Evolutionary conservation across 2,888 invertebrate genomes (phyloP).

Genomic region (Charanyca ferruginea): DNA sequence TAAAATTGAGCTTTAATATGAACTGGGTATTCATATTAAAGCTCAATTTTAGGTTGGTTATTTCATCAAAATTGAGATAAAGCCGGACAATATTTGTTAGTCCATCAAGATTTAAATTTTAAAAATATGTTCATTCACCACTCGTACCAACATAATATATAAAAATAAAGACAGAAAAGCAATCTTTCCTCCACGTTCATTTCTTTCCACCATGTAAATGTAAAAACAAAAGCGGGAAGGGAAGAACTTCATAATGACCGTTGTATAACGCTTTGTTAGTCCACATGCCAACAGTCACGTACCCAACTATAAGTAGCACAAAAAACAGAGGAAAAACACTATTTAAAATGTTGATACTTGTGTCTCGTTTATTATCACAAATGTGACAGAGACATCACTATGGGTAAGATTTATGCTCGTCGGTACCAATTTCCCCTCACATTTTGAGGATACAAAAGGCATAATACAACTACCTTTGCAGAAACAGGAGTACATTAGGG

Average conservation of each 20-base stretch:
- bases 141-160: not conserved
- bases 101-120: conserved; percentile 16
- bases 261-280: conserved; percentile 51
- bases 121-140: conserved; percentile 22
- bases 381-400: conserved; percentile 60
- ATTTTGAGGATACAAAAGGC: conserved; percentile 51
- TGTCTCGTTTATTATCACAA: conserved; percentile 62
- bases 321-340: conserved; percentile 41
- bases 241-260: conserved; percentile 51
- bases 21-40: no score
- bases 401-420: conserved; percentile 54
- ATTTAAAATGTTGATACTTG: conserved; percentile 60
- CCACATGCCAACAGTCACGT: conserved; percentile 42
- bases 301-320: conserved; percentile 32
- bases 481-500: conserved; percentile 30
- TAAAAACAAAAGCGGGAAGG: conserved; percentile 51
- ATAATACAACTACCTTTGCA: conserved; percentile 43
- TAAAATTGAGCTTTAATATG: no score
- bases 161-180: conserved; percentile 36
- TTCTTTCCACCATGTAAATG: conserved; percentile 43
- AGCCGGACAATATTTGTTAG: conserved; percentile 2
- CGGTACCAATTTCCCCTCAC: conserved; percentile 51
- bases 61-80: not conserved
- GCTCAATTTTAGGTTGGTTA: not conserved
- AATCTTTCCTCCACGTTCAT: conserved; percentile 45